Evolutionary conservation across 92 coral and sea anemone genomes (phyloP).

Genomic region (Meandrina meandrites): DNA sequence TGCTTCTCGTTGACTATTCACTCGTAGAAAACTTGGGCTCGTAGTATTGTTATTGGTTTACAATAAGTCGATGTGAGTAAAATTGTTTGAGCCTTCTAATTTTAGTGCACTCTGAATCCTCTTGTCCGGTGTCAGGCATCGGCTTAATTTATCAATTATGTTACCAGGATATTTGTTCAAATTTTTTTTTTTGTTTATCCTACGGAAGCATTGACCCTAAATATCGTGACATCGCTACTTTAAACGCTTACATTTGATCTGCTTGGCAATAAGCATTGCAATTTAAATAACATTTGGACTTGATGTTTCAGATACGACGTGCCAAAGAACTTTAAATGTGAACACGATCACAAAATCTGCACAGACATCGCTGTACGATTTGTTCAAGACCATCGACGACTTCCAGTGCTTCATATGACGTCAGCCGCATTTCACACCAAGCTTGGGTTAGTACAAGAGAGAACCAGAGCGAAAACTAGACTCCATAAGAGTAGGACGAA

Average conservation of each 20-base stretch:
- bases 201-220: too few relatives aligned
- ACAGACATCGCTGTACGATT: conserved; percentile 82
- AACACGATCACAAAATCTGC: conserved; percentile 83
- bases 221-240: too few relatives aligned
- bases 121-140: too few relatives aligned
- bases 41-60: too few relatives aligned
- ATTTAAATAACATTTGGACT: neutral
- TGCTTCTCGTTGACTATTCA: too few relatives aligned
- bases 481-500: neutral
- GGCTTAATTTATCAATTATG: too few relatives aligned
- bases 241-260: neutral
- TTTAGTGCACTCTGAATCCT: too few relatives aligned
- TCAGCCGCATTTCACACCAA: conserved; percentile 88
- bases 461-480: neutral
- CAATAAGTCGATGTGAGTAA: too few relatives aligned
- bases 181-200: too few relatives aligned
- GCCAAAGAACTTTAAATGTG: conserved; percentile 79
- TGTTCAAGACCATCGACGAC: conserved; percentile 88
- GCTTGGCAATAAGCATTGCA: neutral
- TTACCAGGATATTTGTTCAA: too few relatives aligned
- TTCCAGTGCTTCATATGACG: conserved; percentile 93
- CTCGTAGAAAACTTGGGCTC: too few relatives aligned
- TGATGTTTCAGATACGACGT: conserved; percentile 68
- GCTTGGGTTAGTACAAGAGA: conserved; percentile 54
- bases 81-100: too few relatives aligned